phyloP scores from a whole-genome alignment of 2,113 vertebrate species.

The Gadus chalcogrammus region DNA sequence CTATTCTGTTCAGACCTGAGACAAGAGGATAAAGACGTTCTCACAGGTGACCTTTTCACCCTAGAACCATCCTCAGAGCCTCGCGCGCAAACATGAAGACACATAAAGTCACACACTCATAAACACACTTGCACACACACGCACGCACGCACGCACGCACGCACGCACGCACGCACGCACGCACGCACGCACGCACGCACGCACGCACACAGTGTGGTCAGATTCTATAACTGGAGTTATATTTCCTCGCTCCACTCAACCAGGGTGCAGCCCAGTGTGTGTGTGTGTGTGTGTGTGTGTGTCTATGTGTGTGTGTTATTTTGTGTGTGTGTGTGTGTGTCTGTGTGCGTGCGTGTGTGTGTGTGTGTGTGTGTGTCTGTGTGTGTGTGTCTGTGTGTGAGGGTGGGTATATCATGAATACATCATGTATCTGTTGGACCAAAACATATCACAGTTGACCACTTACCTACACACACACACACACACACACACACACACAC shows the following conservation, averaged over 20 bases:
- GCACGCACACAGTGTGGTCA: neutral
- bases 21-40: no score
- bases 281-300: neutral
- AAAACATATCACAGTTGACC: neutral
- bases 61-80: no score
- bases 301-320: neutral
- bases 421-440: no score
- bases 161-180: neutral
- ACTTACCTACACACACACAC: neutral
- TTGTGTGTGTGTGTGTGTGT: no score
- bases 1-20: no score
- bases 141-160: neutral
- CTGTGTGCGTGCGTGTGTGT: neutral
- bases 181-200: neutral
- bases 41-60: no score
- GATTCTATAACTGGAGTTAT: neutral
- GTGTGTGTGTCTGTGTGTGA: no score
- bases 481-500: neutral
- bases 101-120: neutral
- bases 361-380: no score
- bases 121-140: neutral
- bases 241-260: neutral
- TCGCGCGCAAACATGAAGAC: neutral
- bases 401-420: no score
- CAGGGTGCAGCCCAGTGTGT: neutral